Percentiles rank a stretch among this genome's conserved stretches.
These are phyloP conservation scores for Chaetodon trifascialis DNA, from an alignment of 2,113 vertebrate species.

Conservation along the genomic window DNA sequence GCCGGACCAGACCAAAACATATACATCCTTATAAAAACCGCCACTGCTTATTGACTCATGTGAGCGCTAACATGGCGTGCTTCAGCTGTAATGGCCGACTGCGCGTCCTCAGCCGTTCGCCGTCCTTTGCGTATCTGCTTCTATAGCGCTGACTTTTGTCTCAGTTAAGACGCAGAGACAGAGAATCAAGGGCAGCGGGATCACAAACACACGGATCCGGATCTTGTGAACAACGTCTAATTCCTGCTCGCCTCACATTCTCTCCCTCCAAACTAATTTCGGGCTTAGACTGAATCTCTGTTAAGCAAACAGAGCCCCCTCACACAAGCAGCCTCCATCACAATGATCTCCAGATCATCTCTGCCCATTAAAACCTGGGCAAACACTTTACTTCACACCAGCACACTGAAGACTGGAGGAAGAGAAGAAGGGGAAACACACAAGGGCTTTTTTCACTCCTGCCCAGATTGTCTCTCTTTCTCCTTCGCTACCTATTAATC, in stretches of 20 bases:
- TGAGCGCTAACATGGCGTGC: slow-evolving; percentile 29
- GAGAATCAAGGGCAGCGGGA: slow-evolving; percentile 63
- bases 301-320: slow-evolving; percentile 91
- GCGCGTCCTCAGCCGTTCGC: slow-evolving; percentile 5
- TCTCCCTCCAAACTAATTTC: slow-evolving; percentile 88
- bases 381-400: slow-evolving; percentile 94
- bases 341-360: slow-evolving; percentile 94
- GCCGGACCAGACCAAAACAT: slow-evolving; percentile 49
- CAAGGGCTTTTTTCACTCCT: slow-evolving; percentile 71
- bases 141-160: slow-evolving; percentile 45
- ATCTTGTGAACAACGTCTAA: slow-evolving; percentile 78
- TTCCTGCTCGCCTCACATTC: slow-evolving; percentile 76
- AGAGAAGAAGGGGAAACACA: slow-evolving; percentile 79
- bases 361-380: slow-evolving; percentile 97
- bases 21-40: slow-evolving; percentile 55
- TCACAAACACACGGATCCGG: slow-evolving; percentile 73
- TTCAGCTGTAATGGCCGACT: slow-evolving; percentile 31
- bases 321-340: slow-evolving; percentile 69
- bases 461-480: slow-evolving; percentile 88
- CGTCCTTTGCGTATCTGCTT: slow-evolving; percentile 34
- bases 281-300: slow-evolving; percentile 91
- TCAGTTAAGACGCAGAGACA: slow-evolving; percentile 35
- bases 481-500: slow-evolving; percentile 89
- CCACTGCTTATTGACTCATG: slow-evolving; percentile 54
- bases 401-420: slow-evolving; percentile 86